Evolutionary conservation across 2,888 invertebrate genomes (phyloP).

Genomic region (Holacanthella duospinosa): DNA sequence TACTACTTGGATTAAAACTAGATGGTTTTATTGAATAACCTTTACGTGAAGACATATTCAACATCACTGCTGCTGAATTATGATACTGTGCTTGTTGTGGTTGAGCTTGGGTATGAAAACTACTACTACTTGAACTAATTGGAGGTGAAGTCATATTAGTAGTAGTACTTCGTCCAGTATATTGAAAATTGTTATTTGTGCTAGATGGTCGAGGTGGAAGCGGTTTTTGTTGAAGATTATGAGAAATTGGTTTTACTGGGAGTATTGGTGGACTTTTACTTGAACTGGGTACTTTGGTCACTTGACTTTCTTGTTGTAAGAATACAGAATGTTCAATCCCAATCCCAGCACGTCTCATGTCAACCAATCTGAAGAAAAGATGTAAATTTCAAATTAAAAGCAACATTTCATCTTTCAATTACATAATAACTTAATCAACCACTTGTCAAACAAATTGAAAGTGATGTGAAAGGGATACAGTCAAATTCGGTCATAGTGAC

Average conservation of each 20-base stretch:
- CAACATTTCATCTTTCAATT: too few relatives aligned
- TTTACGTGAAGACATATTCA: slow-evolving; percentile 1
- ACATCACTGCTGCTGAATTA: background rate
- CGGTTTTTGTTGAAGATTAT: slow-evolving; percentile 18
- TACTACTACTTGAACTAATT: background rate
- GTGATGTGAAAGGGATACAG: too few relatives aligned
- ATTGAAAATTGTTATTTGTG: slow-evolving; percentile 18
- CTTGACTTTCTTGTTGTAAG: background rate
- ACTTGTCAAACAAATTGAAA: too few relatives aligned
- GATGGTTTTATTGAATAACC: slow-evolving; percentile 6
- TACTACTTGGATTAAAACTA: background rate
- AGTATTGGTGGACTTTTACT: slow-evolving; percentile 21
- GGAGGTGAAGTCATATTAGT: background rate
- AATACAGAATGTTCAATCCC: slow-evolving; percentile 19
- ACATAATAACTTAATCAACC: too few relatives aligned
- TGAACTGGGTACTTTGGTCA: slow-evolving; percentile 5
- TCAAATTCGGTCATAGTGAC: too few relatives aligned
- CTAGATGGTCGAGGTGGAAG: slow-evolving; percentile 32
- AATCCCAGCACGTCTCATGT: slow-evolving; percentile 33
- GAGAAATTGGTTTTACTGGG: slow-evolving; percentile 21
- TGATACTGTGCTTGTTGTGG: slow-evolving; percentile 12
- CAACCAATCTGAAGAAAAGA: slow-evolving; percentile 26
- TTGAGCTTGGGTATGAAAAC: slow-evolving; percentile 13
- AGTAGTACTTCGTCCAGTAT: background rate
- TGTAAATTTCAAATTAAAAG: too few relatives aligned